Evolutionary conservation across 2,888 invertebrate species (phyloP), one percentile per base, ranked within the genome.

Genomic region (Tinea pellionella): DNA sequence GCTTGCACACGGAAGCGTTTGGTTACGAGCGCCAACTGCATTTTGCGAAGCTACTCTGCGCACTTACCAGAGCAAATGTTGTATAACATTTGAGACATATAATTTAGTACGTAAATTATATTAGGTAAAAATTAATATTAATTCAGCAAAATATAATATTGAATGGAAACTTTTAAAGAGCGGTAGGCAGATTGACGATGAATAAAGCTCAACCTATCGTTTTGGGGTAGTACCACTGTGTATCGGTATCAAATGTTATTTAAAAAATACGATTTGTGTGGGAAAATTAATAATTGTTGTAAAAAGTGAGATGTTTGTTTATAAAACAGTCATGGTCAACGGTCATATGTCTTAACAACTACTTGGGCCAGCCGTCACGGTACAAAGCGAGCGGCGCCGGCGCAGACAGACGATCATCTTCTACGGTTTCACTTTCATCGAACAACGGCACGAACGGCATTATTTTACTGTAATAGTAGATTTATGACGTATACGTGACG

Each of bases 1-100:
- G 85, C 80, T 86, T 70, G 75, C 78, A 79, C 79, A 78, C 85
- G 86, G 86, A 87, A 86, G 78, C 71, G 77, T 75, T 80, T 73
- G 76, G 73, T 73, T 67, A 64, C 68, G 71, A 68, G 73, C 72
- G 77, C 80, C 78, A 81, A 80, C 78, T 77, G 75, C 75, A 75
- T 72, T 74, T 75, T 71, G 73, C 76, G 62, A 41, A 56, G 65
- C 55, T 47, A 47, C 53, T 57, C 57, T 57, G 57, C 16, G 57
- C 32, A 57, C 32, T 7, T 57, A 19, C 11, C 55, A 19, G 24
- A 55, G 55, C 55, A 6, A 24, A 55, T 55, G 24, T 55, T 16
- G 13, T 47, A 9, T 16, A 16, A 16, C 16, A 15, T n/a, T 47
- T 15, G 13, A 47, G 47, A 47, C 47, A 13, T 47, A 16, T 15